phyloP scores from a whole-genome alignment of 2,888 invertebrate species.

The Drosophila neonasuta region DNA sequence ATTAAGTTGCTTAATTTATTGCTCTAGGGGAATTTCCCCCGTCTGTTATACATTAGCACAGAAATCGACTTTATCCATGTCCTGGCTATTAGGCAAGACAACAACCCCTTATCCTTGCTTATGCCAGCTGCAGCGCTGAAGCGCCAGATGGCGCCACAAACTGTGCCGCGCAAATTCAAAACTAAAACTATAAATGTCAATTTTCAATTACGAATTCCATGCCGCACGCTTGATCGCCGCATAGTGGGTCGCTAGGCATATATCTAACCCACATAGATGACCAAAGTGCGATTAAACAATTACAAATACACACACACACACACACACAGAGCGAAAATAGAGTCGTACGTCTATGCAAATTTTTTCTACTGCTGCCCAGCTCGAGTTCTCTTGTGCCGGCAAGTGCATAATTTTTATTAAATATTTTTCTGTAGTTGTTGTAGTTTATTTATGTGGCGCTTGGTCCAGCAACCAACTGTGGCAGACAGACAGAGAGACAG shows the following conservation, averaged over 20 bases:
- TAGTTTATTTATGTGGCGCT: conserved; percentile 53
- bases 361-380: conserved; percentile 38
- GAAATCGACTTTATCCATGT: conserved; percentile 4
- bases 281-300: conserved; percentile 62
- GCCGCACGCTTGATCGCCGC: conserved; percentile 22
- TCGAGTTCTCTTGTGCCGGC: conserved; percentile 38
- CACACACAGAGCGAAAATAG: conserved; percentile 52
- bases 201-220: conserved; percentile 53
- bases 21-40: not conserved
- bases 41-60: conserved; percentile 10
- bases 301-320: conserved; percentile 38
- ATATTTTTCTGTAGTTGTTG: conserved; percentile 41
- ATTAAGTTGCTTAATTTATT: not conserved
- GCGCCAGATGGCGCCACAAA: conserved; percentile 44
- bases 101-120: conserved; percentile 44
- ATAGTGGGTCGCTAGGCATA: conserved; percentile 35
- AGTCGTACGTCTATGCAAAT: conserved; percentile 71
- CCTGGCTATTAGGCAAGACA: conserved; percentile 40
- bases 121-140: not conserved
- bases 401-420: conserved; percentile 69
- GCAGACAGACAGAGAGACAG: conserved; percentile 1
- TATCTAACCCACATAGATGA: conserved; percentile 69
- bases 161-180: not conserved
- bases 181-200: conserved; percentile 22
- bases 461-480: conserved; percentile 18